Conservation (phyloP, 2,888 invertebrate genomes). For the Apotomis capreana region DNA sequence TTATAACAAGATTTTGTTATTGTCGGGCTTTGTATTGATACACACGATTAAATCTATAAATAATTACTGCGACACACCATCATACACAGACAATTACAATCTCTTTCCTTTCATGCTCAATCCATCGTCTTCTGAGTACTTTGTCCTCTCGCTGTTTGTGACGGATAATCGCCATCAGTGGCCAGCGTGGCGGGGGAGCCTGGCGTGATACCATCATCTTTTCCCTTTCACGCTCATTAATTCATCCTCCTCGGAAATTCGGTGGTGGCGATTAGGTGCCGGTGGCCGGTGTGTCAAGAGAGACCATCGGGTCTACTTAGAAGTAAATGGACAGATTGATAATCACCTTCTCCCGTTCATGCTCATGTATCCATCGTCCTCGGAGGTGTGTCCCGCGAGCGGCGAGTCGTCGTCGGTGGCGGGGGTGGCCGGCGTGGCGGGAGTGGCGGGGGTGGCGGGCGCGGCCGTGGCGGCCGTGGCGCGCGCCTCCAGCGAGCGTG, state of each 20-base stretch:
- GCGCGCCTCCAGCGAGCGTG: constrained; percentile 76
- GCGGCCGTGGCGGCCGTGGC: constrained; percentile 66
- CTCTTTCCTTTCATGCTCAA: constrained; percentile 85
- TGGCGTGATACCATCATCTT: constrained; percentile 51
- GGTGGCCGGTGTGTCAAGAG: constrained; percentile 66
- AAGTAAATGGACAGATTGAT: too few relatives aligned
- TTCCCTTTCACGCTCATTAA: constrained; percentile 96
- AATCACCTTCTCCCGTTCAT: constrained; percentile 91
- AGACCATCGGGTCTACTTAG: too few relatives aligned
- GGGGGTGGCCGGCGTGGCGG: constrained; percentile 82
- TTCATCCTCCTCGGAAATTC: constrained; percentile 95
- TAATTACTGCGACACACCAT: too few relatives aligned
- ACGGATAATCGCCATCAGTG: constrained; percentile 72
- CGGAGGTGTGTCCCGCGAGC: constrained; percentile 91
- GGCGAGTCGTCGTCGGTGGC: constrained; percentile 89
- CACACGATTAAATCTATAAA: too few relatives aligned
- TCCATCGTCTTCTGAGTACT: constrained; percentile 94
- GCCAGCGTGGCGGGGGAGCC: too few relatives aligned
- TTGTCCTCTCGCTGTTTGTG: constrained; percentile 87
- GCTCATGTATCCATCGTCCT: constrained; percentile 96
- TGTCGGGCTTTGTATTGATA: too few relatives aligned
- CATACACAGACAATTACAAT: too few relatives aligned
- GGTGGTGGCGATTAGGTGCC: constrained; percentile 90
- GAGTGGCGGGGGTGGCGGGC: constrained; percentile 81
- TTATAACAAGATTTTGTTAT: too few relatives aligned